These are phyloP conservation scores for Thera britannica DNA, from an alignment of 2,888 invertebrate species.

Conservation along the genomic window DNA sequence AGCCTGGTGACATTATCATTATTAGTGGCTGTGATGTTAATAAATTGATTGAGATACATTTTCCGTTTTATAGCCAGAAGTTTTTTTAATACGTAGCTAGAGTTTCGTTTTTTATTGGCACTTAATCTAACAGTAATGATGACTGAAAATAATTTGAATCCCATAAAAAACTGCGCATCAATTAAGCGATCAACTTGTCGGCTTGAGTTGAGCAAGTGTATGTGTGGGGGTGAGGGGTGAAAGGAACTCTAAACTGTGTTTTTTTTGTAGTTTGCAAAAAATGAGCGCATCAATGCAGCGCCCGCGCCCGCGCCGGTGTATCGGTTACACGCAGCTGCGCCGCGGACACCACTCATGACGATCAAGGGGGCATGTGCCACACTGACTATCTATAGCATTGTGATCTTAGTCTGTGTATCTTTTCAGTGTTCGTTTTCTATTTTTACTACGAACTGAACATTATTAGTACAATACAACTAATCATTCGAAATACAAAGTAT, in stretches of 20 bases:
- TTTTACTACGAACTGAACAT: too few relatives aligned
- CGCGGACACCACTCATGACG: constrained; percentile 9
- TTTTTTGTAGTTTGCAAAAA: constrained; percentile 27
- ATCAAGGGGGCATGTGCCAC: constrained; percentile 14
- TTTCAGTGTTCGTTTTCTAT: too few relatives aligned
- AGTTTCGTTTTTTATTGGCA: too few relatives aligned
- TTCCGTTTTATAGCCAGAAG: neutral
- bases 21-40: constrained; percentile 2
- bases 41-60: neutral
- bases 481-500: too few relatives aligned
- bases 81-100: too few relatives aligned
- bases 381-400: neutral
- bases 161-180: neutral
- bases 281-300: constrained; percentile 15
- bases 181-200: neutral
- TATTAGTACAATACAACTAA: neutral
- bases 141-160: neutral
- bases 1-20: constrained; percentile 14
- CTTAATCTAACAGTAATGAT: too few relatives aligned
- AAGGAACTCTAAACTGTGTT: constrained; percentile 4
- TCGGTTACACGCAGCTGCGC: constrained; percentile 30
- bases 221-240: constrained; percentile 3
- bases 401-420: neutral
- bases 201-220: constrained; percentile 6
- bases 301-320: neutral